A percentile compares a stretch with the other conserved stretches of the same genome.
Conservation (phyloP, 2,888 invertebrate genomes). For the Agonopterix subpropinquella region DNA sequence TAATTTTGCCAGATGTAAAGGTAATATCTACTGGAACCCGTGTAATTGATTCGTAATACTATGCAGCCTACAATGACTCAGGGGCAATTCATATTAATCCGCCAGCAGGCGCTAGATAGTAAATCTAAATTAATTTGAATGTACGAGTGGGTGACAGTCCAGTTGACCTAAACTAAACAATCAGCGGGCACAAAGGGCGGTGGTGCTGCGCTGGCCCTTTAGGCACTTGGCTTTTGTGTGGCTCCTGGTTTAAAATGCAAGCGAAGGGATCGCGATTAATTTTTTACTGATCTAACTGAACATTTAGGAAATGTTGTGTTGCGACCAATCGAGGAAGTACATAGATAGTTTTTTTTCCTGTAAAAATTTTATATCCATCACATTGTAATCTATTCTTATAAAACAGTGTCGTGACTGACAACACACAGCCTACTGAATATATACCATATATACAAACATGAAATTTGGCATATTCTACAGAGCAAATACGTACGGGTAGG, state of each 20-base stretch:
- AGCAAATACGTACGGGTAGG: no score
- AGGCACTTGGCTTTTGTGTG: constrained; percentile 27
- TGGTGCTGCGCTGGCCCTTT: constrained; percentile 27
- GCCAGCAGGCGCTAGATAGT: constrained; percentile 35
- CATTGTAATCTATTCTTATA: no score
- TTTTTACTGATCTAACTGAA: no score
- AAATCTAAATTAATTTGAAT: constrained; percentile 62
- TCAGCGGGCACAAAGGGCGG: constrained; percentile 47
- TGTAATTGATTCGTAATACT: constrained; percentile 11
- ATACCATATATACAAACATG: no score
- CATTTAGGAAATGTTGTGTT: no score
- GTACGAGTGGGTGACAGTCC: constrained; percentile 56
- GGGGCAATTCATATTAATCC: constrained; percentile 35
- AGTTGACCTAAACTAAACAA: constrained; percentile 57
- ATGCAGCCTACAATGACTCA: constrained; percentile 8
- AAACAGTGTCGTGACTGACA: no score
- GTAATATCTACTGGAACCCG: neutral
- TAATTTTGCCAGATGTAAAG: neutral
- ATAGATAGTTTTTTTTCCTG: no score
- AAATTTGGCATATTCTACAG: no score
- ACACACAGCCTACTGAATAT: no score
- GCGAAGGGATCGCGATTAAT: neutral
- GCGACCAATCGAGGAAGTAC: no score
- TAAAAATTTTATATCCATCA: no score
- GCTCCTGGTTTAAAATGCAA: constrained; percentile 25